phyloP scores from a whole-genome alignment of 2,888 invertebrate species.

The Drosophila ustulata region DNA sequence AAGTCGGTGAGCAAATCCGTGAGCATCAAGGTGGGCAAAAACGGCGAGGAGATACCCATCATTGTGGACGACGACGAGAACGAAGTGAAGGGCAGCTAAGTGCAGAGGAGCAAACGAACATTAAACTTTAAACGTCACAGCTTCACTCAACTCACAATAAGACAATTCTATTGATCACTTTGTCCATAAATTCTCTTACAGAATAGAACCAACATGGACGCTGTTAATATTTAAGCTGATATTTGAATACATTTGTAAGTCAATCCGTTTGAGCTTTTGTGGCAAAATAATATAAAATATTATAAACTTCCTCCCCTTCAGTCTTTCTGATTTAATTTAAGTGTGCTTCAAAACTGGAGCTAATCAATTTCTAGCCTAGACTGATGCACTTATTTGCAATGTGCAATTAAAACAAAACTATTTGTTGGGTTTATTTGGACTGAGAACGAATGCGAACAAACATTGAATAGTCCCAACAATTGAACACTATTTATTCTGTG shows the following conservation, averaged over 20 bases:
- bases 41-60: constrained; percentile 81
- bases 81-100: constrained; percentile 59
- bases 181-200: background rate
- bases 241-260: constrained; percentile 1
- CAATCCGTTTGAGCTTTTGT: background rate
- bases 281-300: too few relatives aligned
- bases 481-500: too few relatives aligned
- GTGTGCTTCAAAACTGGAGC: too few relatives aligned
- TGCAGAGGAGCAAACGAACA: background rate
- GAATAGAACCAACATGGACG: background rate
- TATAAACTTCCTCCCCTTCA: too few relatives aligned
- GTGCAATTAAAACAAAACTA: too few relatives aligned
- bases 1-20: constrained; percentile 86
- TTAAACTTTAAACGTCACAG: background rate
- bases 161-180: too few relatives aligned
- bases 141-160: background rate
- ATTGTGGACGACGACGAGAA: constrained; percentile 81
- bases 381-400: too few relatives aligned
- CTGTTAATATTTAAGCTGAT: background rate
- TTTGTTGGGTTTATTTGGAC: too few relatives aligned
- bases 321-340: too few relatives aligned
- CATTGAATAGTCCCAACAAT: too few relatives aligned
- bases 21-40: constrained; percentile 86
- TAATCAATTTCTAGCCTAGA: too few relatives aligned
- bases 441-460: too few relatives aligned